Evolutionary conservation across 1,140 invertebrate species (phyloP).

Genomic region (Nilaparvata lugens): DNA sequence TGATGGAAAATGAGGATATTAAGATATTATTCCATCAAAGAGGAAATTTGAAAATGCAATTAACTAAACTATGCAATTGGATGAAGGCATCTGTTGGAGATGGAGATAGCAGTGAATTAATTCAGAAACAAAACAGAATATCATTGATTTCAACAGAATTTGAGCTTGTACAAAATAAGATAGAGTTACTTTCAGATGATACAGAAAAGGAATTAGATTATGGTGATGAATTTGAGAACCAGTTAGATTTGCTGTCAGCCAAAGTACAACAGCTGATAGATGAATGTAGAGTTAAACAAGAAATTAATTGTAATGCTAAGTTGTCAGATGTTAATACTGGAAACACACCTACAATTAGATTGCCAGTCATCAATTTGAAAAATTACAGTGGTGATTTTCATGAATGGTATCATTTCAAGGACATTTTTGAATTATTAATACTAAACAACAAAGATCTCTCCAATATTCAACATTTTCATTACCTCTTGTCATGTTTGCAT

Average conservation of each 20-base stretch:
- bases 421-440: neutral
- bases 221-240: neutral
- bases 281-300: neutral
- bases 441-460: slow-evolving; percentile 5
- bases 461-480: slow-evolving; percentile 7
- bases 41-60: no score
- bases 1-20: no score
- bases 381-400: neutral
- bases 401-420: neutral
- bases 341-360: neutral
- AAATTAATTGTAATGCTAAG: neutral
- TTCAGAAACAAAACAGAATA: no score
- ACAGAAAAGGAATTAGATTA: neutral
- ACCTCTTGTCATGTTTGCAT: slow-evolving; percentile 7
- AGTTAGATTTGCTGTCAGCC: neutral
- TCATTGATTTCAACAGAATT: neutral
- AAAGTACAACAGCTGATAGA: neutral
- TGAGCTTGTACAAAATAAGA: slow-evolving; percentile 5
- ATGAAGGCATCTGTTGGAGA: no score
- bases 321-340: neutral
- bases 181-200: neutral
- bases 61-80: no score
- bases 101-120: no score
- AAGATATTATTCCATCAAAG: no score
- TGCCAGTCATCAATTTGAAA: slow-evolving; percentile 2